A percentile compares a stretch with the other conserved stretches of the same genome.
phyloP scores from a whole-genome alignment of 1,140 invertebrate species.

The Medauroidea extradentata region DNA sequence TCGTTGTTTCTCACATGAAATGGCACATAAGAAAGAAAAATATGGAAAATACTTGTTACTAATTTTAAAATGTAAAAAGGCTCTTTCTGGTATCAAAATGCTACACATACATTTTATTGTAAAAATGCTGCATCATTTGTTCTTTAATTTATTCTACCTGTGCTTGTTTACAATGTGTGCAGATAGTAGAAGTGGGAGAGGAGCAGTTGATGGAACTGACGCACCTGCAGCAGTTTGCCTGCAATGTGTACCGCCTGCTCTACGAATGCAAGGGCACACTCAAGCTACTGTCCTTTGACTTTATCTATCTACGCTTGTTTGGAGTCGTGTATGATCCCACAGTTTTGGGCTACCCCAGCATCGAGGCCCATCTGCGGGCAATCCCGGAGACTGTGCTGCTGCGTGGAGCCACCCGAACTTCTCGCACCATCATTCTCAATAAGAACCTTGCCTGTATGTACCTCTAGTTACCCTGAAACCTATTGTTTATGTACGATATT shows the following conservation, averaged over 20 bases:
- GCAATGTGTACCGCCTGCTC: constrained; percentile 53
- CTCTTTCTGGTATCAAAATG: no score
- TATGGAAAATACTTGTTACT: no score
- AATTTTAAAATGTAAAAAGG: no score
- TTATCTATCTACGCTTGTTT: constrained; percentile 49
- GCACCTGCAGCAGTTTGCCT: constrained; percentile 53
- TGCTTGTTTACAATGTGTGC: no score
- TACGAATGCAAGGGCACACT: constrained; percentile 49
- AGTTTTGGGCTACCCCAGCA: constrained; percentile 52
- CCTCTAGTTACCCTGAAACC: no score
- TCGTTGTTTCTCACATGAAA: no score
- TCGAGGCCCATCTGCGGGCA: constrained; percentile 49
- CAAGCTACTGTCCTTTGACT: constrained; percentile 50
- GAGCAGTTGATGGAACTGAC: constrained; percentile 49
- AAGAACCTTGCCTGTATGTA: not conserved
- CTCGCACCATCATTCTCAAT: not conserved
- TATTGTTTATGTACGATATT: no score
- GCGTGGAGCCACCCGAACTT: not conserved
- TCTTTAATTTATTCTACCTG: no score
- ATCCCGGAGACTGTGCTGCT: constrained; percentile 52
- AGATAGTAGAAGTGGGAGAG: constrained; percentile 29
- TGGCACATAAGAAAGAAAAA: no score
- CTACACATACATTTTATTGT: no score
- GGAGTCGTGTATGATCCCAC: constrained; percentile 50
- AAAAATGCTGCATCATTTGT: no score